Evolutionary conservation across 2,888 invertebrate species (phyloP).

Genomic region (Andrena praecox): DNA sequence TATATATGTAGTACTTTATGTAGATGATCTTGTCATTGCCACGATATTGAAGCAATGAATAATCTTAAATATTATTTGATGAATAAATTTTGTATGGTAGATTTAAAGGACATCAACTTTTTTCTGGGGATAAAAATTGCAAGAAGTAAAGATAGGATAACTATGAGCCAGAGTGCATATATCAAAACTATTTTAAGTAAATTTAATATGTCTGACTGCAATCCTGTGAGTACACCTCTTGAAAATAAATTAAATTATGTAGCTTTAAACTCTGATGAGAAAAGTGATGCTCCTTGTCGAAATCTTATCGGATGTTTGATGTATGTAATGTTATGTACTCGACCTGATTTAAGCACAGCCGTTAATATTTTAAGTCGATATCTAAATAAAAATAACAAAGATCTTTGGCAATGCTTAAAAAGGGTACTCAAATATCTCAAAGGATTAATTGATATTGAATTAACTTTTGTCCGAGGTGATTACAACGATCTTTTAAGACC

Average conservation of each 20-base stretch:
- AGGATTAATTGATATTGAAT: neutral
- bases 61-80: neutral
- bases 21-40: neutral
- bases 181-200: no score
- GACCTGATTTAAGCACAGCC: neutral
- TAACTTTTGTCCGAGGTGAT: neutral
- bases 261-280: constrained; percentile 3
- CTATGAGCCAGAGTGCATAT: neutral
- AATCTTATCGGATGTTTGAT: neutral
- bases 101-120: neutral
- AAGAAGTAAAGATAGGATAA: neutral
- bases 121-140: neutral
- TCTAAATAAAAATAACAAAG: neutral
- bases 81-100: neutral
- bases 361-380: constrained; percentile 2
- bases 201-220: neutral
- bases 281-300: neutral
- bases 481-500: neutral
- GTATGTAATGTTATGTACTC: neutral
- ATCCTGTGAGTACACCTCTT: neutral
- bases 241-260: constrained; percentile 2
- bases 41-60: constrained; percentile 4
- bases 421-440: neutral
- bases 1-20: neutral
- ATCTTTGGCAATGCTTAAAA: constrained; percentile 3